Evolutionary conservation across 2,113 vertebrate species (phyloP).

Genomic region (Pygoscelis antarcticus): DNA sequence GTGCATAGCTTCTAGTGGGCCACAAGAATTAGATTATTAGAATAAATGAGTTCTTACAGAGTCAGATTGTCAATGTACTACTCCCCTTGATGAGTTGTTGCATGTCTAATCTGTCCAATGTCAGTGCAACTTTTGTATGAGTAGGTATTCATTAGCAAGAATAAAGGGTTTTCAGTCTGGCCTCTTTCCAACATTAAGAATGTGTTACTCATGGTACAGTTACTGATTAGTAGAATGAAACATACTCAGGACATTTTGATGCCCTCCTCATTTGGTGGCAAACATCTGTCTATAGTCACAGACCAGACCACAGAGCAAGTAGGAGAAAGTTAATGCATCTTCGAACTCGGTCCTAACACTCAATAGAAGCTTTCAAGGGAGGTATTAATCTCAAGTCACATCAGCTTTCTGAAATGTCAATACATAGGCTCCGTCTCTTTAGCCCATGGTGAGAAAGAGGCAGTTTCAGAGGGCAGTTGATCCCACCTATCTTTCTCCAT

Average conservation of each 20-base stretch:
- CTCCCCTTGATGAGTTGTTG: background rate
- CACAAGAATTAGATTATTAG: background rate
- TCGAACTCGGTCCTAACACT: background rate
- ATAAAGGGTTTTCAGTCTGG: background rate
- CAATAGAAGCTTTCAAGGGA: background rate
- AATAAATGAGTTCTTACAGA: background rate
- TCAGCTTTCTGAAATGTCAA: background rate
- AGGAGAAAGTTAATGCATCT: background rate
- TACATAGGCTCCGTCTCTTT: rapidly evolving
- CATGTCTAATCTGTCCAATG: background rate
- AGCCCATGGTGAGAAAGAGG: background rate
- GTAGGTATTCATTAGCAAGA: background rate
- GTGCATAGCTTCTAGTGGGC: background rate
- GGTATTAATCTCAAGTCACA: background rate
- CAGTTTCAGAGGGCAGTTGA: background rate
- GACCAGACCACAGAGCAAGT: background rate
- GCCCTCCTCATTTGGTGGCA: background rate
- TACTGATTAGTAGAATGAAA: background rate
- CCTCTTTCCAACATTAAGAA: background rate
- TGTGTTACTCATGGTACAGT: background rate
- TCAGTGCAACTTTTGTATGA: background rate
- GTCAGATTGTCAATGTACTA: background rate
- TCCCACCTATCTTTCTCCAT: background rate
- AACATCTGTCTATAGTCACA: background rate
- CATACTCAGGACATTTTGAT: background rate